Evolutionary conservation across 2,888 invertebrate genomes (phyloP).

Genomic region (Apamea monoglypha): DNA sequence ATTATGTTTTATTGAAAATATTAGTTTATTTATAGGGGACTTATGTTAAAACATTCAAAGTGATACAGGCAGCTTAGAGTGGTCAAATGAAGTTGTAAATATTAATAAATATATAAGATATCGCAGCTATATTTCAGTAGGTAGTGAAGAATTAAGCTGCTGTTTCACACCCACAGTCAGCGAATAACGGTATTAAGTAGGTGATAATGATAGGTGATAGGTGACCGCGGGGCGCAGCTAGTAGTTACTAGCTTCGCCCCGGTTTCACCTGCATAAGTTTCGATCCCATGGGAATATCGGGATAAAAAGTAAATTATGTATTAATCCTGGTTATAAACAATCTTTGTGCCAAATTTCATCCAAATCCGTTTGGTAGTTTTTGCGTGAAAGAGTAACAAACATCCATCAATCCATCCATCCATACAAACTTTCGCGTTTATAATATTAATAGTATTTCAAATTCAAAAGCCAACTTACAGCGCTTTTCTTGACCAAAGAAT

Average conservation of each 20-base stretch:
- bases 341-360: no score
- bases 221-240: no score
- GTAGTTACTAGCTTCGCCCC: no score
- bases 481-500: not conserved
- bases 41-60: conserved; percentile 22
- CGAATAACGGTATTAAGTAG: conserved; percentile 19
- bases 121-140: not conserved
- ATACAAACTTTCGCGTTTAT: no score
- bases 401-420: no score
- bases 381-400: no score
- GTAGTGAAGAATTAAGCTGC: not conserved
- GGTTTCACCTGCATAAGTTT: no score
- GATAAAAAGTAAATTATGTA: no score
- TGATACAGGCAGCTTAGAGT: conserved; percentile 18
- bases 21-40: conserved; percentile 16
- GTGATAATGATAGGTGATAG: not conserved
- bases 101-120: not conserved
- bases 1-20: conserved; percentile 49
- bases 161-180: conserved; percentile 2
- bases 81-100: not conserved
- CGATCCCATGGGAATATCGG: no score
- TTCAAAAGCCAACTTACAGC: not conserved
- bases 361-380: no score
- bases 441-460: not conserved
- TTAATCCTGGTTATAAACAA: no score